Evolutionary conservation across 2,113 vertebrate species (phyloP).

Genomic region (Nymphicus hollandicus): DNA sequence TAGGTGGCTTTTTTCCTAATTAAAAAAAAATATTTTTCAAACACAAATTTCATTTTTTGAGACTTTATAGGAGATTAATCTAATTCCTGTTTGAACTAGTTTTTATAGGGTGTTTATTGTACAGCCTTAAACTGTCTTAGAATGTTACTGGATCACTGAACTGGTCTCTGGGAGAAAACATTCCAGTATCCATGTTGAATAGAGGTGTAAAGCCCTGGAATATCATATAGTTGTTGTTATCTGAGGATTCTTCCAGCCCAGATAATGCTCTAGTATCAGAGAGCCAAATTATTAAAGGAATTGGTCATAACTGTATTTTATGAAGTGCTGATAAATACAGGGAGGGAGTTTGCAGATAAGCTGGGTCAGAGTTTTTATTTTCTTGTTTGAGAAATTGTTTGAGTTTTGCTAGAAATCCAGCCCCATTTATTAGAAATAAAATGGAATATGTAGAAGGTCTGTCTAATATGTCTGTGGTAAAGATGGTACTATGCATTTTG

Average conservation of each 20-base stretch:
- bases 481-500: not conserved
- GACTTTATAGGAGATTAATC: not conserved
- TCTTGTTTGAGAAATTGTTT: not conserved
- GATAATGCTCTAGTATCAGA: not conserved
- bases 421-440: not conserved
- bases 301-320: not conserved
- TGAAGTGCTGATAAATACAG: not conserved
- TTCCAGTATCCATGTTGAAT: not conserved
- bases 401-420: not conserved
- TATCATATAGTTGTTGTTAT: not conserved
- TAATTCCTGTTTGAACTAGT: not conserved
- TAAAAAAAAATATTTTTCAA: not conserved
- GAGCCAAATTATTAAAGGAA: not conserved
- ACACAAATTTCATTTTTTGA: rapidly evolving
- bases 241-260: not conserved
- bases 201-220: not conserved
- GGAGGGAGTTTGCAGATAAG: not conserved
- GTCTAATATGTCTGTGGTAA: not conserved
- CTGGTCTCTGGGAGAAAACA: not conserved
- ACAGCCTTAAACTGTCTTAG: not conserved
- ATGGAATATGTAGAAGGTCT: not conserved
- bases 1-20: not conserved
- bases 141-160: not conserved
- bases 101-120: not conserved
- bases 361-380: not conserved